Base-by-base conservation (phyloP, 2,113 vertebrate genomes). In the Neolamprologus ventralis region DNA sequence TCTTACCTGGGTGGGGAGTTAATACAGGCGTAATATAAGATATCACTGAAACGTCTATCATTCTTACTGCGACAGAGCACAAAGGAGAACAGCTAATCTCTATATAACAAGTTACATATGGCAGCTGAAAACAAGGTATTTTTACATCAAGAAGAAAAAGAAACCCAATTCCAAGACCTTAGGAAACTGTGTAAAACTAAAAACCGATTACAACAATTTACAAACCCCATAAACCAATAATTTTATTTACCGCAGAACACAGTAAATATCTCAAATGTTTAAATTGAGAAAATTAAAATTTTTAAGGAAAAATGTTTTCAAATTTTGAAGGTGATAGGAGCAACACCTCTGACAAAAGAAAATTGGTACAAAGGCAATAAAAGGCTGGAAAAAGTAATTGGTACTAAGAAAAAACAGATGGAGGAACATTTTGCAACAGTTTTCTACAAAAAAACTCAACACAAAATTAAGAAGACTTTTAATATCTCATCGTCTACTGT, bases 1-100 rank as follows among this genome's bases (percentile, higher is more conserved):
- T 97, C 89, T 95, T 97, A 80, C 82, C 94, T 95, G 86, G 37
- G 84, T 71, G 65, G 63, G 55, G 28, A 82, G 85, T 81, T 16
- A 82, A 86, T 17, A 83, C 10, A 85, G 55, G 2, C 2, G 17
- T 19, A 26, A 54, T 28, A 16, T 49, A 5, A 47, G 9, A 75
- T 19, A 49, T n/a, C 26, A 78, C 45, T 51, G 26, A 78, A 78
- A 51, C 1, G 1, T 51, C 45, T 51, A 31, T 31, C 10, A 55
- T 60, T 45, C 7, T 40, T 78, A 33, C 26, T 31, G 73, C 4
- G 0, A 0, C 10, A 57, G 9, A 49, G 31, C 26, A 51, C 7
- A 6, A 37, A 60, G 21, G 47, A 81, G 75, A 37, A 81, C 8
- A 8, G n/a, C 5, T 49, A 49, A 65, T 19, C 11, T 35, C 40